Evolutionary conservation across 1,140 invertebrate genomes (phyloP), one percentile per base, ranked within the genome.

Genomic region (Macrosteles quadrilineatus): DNA sequence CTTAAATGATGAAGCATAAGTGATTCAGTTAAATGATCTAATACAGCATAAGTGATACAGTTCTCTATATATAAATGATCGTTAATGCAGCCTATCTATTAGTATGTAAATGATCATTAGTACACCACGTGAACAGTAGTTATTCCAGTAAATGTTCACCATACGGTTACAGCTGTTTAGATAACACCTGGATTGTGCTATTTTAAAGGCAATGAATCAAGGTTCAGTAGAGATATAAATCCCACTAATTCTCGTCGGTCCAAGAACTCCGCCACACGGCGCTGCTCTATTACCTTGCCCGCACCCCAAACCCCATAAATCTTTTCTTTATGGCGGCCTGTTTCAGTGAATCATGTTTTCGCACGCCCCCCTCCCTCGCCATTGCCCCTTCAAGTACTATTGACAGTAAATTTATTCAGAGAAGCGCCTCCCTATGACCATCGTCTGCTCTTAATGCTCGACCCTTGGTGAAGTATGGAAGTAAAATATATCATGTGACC

Each of bases 291-390:
- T 59, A 59, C 55, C 55, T 59, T 59, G 55, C 55, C 55, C 55
- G 27, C 55, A 59, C 55, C 55, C 55, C 25, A n/a, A 12, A 11
- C 9, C 14, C 21, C 55, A 30, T 59, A 25, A 59, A 59, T 59
- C 55, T 59, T 59, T 30, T 59, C 55, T 59, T 59, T 59, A 59
- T 59, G 55, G 55, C 55, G 2, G 25, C 14, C 25, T 25, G 55
- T 59, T 59, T 29, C 55, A 59, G 21, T 59, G 55, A 59, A 59
- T 59, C 55, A 59, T 59, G 55, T 59, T 59, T 59, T 59, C 55
- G 55, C 55, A 59, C 55, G 55, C 55, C 55, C 55, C 9, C 27
- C 47, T 19, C n/a, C 47, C n/a, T n/a, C 14, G n/a, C 47, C 47
- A 4, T 21, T 59, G 9, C 23, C 55, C 55, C 55, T 59, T 59